A percentile compares a stretch with the other conserved stretches of the same genome.
Evolutionary conservation across 2,888 invertebrate species (phyloP).

Genomic region (Yponomeuta malinellus): DNA sequence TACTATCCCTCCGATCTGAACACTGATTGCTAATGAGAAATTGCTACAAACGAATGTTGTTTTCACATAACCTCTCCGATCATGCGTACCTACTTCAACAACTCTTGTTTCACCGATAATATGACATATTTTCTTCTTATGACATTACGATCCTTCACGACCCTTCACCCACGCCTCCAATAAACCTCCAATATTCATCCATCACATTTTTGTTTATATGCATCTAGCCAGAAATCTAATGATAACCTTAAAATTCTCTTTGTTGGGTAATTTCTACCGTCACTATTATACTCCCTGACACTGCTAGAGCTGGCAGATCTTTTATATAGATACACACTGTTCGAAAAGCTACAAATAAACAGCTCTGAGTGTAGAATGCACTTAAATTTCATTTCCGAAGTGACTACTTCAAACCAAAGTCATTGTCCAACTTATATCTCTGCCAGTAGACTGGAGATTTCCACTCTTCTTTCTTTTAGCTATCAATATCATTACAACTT

Average conservation of each 20-base stretch:
- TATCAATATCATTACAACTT: too few relatives aligned
- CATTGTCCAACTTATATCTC: too few relatives aligned
- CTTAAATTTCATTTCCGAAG: too few relatives aligned
- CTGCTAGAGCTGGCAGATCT: too few relatives aligned
- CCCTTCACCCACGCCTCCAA: not conserved
- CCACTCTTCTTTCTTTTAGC: too few relatives aligned
- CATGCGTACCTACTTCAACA: not conserved
- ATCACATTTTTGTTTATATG: not conserved
- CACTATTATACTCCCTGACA: too few relatives aligned
- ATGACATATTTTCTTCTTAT: not conserved
- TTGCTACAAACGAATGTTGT: not conserved
- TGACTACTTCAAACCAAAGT: too few relatives aligned
- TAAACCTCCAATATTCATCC: not conserved
- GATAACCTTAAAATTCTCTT: not conserved
- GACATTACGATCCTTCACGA: not conserved
- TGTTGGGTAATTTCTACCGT: too few relatives aligned
- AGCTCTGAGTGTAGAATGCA: too few relatives aligned
- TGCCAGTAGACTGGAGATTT: too few relatives aligned
- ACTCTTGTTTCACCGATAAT: not conserved
- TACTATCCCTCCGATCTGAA: not conserved
- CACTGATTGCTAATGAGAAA: not conserved
- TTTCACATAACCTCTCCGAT: conserved; percentile 3
- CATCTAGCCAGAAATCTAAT: not conserved
- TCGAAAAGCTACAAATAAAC: too few relatives aligned
- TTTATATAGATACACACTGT: too few relatives aligned